These are phyloP conservation scores for Acleris sparsana DNA, from an alignment of 2,888 invertebrate species.

Conservation along the genomic window DNA sequence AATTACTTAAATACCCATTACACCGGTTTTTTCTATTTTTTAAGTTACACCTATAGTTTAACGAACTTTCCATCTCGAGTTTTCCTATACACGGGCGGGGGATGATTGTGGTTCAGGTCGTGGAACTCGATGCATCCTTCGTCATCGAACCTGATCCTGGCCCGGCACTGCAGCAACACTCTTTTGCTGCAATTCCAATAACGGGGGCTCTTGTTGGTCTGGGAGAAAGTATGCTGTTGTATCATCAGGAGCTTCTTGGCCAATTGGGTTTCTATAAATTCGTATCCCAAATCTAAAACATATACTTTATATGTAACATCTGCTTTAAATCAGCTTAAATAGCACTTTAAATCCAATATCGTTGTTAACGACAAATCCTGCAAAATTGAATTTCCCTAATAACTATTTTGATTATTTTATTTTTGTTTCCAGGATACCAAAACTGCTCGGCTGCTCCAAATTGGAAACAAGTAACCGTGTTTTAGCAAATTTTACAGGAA, in stretches of 20 bases:
- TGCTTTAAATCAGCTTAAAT: too few species aligned
- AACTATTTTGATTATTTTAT: too few species aligned
- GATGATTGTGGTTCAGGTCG: conserved; percentile 38
- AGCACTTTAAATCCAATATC: too few species aligned
- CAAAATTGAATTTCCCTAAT: too few species aligned
- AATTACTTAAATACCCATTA: too few species aligned
- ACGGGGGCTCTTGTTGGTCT: conserved; percentile 19
- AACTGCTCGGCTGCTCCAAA: too few species aligned
- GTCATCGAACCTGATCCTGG: conserved; percentile 33
- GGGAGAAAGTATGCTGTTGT: conserved; percentile 25
- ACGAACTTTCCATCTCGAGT: conserved; percentile 10
- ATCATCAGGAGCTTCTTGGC: conserved; percentile 30
- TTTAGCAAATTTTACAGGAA: too few species aligned
- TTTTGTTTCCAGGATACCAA: too few species aligned
- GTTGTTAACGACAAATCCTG: too few species aligned
- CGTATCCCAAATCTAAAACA: conserved; percentile 4
- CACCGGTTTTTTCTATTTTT: too few species aligned
- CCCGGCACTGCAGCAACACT: conserved; percentile 36
- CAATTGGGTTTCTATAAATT: conserved; percentile 12
- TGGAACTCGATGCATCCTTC: conserved; percentile 25
- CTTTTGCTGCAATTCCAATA: conserved; percentile 29
- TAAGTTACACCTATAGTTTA: neutral
- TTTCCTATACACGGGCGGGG: conserved; percentile 25
- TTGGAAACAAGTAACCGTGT: too few species aligned
- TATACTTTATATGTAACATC: too few species aligned